These are phyloP conservation scores for Drosophila percnosoma DNA, from an alignment of 2,888 invertebrate species.

Conservation along the genomic window DNA sequence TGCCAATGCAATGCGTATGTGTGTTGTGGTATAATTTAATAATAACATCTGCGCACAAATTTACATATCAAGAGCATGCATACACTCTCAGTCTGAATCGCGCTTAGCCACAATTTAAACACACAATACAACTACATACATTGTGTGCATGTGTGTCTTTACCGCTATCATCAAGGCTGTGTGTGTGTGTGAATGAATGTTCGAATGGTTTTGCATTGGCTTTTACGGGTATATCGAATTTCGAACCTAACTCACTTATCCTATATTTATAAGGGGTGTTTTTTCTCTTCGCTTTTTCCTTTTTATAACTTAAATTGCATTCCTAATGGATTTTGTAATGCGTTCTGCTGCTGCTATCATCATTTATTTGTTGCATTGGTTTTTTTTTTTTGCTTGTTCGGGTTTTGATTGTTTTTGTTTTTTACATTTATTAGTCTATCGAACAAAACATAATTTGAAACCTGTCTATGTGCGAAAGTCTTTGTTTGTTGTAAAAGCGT, in stretches of 20 bases:
- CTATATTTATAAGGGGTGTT: conserved; percentile 40
- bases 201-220: conserved; percentile 26
- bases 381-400: conserved; percentile 25
- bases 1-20: conserved; percentile 4
- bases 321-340: conserved; percentile 9
- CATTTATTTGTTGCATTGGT: conserved; percentile 19
- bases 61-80: conserved; percentile 9
- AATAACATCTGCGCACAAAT: conserved; percentile 17
- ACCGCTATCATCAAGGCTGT: conserved; percentile 27
- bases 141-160: conserved; percentile 4
- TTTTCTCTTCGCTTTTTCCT: conserved; percentile 8
- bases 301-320: conserved; percentile 21
- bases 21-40: conserved; percentile 17
- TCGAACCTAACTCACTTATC: conserved; percentile 52
- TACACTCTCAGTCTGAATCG: background rate
- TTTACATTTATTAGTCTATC: conserved; percentile 35
- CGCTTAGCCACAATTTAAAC: conserved; percentile 34
- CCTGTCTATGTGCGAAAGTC: conserved; percentile 59
- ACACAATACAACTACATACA: conserved; percentile 60
- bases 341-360: background rate
- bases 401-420: conserved; percentile 39
- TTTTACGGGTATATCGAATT: conserved; percentile 16
- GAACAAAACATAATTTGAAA: conserved; percentile 62
- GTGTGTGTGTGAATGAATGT: conserved; percentile 10
- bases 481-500: conserved; percentile 5